Evolutionary conservation across 53 echinoderm and acorn worm genomes (phyloP).

Genomic region (Echinarachnius parma): DNA sequence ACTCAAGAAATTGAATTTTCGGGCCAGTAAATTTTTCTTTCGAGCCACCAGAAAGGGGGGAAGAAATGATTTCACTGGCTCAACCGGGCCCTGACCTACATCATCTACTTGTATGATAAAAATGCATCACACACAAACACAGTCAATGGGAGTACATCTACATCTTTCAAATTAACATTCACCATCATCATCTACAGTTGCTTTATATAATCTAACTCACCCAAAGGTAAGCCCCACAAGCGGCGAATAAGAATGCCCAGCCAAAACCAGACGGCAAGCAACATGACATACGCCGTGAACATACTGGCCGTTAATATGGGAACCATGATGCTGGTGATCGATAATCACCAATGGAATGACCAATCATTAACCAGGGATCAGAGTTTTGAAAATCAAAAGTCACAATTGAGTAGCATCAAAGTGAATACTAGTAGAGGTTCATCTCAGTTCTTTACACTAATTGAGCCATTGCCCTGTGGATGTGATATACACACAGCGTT

Average conservation of each 20-base stretch:
- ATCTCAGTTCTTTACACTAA: too few relatives aligned
- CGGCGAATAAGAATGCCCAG: slow-evolving; percentile 11
- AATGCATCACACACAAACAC: background rate
- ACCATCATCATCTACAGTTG: too few relatives aligned
- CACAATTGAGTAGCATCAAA: background rate
- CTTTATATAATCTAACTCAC: slow-evolving; percentile 5
- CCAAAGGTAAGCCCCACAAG: slow-evolving; percentile 4
- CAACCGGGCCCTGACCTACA: too few relatives aligned
- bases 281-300: slow-evolving; percentile 14
- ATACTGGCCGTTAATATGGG: slow-evolving; percentile 8
- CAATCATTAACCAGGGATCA: background rate
- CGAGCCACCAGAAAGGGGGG: background rate
- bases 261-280: slow-evolving; percentile 23
- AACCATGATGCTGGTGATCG: background rate
- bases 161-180: background rate
- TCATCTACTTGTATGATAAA: background rate
- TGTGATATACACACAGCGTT: too few relatives aligned
- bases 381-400: background rate
- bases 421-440: too few relatives aligned
- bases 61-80: too few relatives aligned
- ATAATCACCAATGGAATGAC: too few relatives aligned
- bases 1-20: too few relatives aligned
- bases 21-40: too few relatives aligned
- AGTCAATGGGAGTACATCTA: background rate
- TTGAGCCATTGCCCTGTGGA: too few relatives aligned